Base-by-base conservation (phyloP, 2,113 vertebrate species). In the Cynoglossus semilaevis region DNA sequence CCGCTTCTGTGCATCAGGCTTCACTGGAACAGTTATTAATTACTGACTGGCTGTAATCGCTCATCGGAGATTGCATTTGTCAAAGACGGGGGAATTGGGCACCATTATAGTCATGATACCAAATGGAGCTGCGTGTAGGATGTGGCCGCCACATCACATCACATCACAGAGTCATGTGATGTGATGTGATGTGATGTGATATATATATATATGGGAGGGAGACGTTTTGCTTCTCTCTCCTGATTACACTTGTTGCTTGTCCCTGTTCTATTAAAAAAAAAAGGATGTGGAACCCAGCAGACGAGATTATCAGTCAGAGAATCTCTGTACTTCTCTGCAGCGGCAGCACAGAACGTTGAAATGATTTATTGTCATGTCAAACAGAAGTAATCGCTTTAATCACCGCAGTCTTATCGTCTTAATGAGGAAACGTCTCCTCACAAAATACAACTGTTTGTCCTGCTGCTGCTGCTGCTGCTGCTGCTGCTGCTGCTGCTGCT, bases 351-450 rank as follows among this genome's bases (percentile, higher is more conserved):
- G 67, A 64, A 42, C 67, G 67, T 76, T 72, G 72, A 76, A 60
- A 69, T 72, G 79, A 83, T 80, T 78, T 83, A 85, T 81, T 76
- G 75, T 72, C 59, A 74, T 38, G 68, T 78, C 64, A 49, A 58
- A 70, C 74, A 68, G 53, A 85, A 86, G 76, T 72, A 82, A 88
- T 85, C 67, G 75, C 72, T 85, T 79, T 82, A 85, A 88, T 84
- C 81, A 76, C 75, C 4, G 44, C 51, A 81, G 70, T 79, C 75
- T 82, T 70, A 69, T 63, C 67, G 46, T 67, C 64, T 29, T 71
- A 63, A 70, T 72, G 68, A 76, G 76, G 72, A 77, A 77, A 70
- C 67, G 63, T 64, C 38, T 40, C 37, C 54, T 15, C 55, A 76
- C 67, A 58, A 79, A 73, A 63, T 43, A 45, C 36, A 82, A 70